Percentiles rank a stretch among this genome's conserved stretches.
phyloP scores from a whole-genome alignment of 2,888 invertebrate genomes.

The Parnassius apollo region DNA sequence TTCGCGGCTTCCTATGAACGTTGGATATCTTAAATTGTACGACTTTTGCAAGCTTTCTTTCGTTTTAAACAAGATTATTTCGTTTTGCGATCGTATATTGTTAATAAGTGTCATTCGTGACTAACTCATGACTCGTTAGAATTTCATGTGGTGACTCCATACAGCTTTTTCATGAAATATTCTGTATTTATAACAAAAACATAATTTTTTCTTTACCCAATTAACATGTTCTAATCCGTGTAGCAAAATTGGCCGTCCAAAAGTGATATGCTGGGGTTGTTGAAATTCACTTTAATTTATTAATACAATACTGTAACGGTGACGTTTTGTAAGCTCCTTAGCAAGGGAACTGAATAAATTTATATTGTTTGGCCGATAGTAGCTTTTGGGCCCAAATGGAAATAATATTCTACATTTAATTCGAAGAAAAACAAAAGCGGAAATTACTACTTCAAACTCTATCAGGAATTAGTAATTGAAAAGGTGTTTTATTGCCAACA shows the following conservation, averaged over 20 bases:
- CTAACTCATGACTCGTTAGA: too few relatives aligned
- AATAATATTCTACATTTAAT: slow-evolving; percentile 26
- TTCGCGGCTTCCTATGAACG: slow-evolving; percentile 5
- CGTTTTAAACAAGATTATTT: slow-evolving; percentile 16
- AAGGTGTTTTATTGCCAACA: slow-evolving; percentile 5
- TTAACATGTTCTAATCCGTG: slow-evolving; percentile 38
- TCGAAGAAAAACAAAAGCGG: slow-evolving; percentile 8
- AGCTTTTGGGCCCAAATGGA: slow-evolving; percentile 29
- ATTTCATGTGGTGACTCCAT: too few relatives aligned
- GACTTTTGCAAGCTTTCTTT: slow-evolving; percentile 6
- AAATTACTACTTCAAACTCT: slow-evolving; percentile 12
- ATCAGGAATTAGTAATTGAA: slow-evolving; percentile 1
- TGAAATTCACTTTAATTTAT: slow-evolving; percentile 69
- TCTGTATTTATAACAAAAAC: too few relatives aligned
- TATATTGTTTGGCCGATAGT: slow-evolving; percentile 38
- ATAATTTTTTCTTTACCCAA: slow-evolving; percentile 5
- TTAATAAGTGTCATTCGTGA: slow-evolving; percentile 1
- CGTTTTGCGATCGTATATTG: background rate
- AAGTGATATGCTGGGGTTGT: slow-evolving; percentile 58
- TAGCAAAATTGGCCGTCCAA: slow-evolving; percentile 60
- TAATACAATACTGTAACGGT: slow-evolving; percentile 68
- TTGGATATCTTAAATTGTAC: slow-evolving; percentile 10
- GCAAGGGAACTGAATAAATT: slow-evolving; percentile 65
- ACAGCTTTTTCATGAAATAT: too few relatives aligned
- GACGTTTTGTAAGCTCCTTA: slow-evolving; percentile 75